These are phyloP conservation scores for Metopia argyrocephala DNA, from an alignment of 2,888 invertebrate genomes.

Conservation along the genomic window DNA sequence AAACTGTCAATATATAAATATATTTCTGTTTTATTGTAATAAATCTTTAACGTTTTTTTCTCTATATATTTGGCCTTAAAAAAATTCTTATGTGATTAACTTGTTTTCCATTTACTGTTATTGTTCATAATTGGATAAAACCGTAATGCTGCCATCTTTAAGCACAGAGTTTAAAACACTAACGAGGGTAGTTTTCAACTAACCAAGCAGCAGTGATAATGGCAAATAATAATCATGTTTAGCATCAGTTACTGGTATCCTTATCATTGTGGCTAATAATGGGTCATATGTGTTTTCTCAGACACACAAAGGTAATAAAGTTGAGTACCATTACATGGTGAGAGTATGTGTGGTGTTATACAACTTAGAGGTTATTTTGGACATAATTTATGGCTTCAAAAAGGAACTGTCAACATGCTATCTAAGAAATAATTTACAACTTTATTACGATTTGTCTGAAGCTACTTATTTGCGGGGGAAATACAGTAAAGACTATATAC, in stretches of 20 bases:
- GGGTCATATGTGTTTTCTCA: slow-evolving; percentile 12
- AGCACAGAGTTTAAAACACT: too few species aligned
- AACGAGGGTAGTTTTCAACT: slow-evolving; percentile 23
- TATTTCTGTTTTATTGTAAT: not conserved
- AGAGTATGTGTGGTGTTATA: not conserved
- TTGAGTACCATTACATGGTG: not conserved
- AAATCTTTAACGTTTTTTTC: slow-evolving; percentile 21
- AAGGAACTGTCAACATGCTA: slow-evolving; percentile 59
- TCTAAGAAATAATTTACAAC: slow-evolving; percentile 53
- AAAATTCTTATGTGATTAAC: slow-evolving; percentile 50
- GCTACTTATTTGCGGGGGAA: too few species aligned
- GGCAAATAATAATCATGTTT: slow-evolving; percentile 21
- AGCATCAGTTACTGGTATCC: not conserved
- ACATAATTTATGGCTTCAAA: slow-evolving; percentile 56
- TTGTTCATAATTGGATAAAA: not conserved
- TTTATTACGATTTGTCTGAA: slow-evolving; percentile 9
- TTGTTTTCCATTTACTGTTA: slow-evolving; percentile 22
- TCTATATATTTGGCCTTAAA: not conserved
- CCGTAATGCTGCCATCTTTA: too few species aligned
- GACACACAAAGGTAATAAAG: too few species aligned
- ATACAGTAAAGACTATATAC: too few species aligned
- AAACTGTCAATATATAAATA: slow-evolving; percentile 50
- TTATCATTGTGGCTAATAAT: slow-evolving; percentile 33
- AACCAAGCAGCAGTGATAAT: slow-evolving; percentile 24
- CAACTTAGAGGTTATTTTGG: slow-evolving; percentile 51